Conservation (phyloP, 2,888 invertebrate genomes). For the Tortrix viridana region DNA sequence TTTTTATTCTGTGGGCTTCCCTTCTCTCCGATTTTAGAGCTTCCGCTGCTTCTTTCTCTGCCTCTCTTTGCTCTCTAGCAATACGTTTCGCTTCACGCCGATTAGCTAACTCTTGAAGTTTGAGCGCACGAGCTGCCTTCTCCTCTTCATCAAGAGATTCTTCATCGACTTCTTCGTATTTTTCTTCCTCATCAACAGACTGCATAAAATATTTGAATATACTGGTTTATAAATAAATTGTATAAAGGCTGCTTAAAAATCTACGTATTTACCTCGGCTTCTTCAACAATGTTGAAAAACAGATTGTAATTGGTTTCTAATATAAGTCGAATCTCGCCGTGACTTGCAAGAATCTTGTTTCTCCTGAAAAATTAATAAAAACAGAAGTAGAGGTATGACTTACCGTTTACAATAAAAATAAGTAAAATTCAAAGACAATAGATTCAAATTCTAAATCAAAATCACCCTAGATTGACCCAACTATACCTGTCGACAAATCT, state of each 20-base stretch:
- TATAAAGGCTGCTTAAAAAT: not conserved
- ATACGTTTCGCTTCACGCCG: conserved; percentile 59
- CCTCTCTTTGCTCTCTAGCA: conserved; percentile 58
- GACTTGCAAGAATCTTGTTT: conserved; percentile 74
- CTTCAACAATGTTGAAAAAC: conserved; percentile 86
- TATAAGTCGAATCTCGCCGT: conserved; percentile 82
- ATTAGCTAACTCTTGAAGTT: conserved; percentile 54
- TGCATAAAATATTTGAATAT: conserved; percentile 35
- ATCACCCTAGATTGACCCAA: no score
- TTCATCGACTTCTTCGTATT: conserved; percentile 73
- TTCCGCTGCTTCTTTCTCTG: conserved; percentile 57
- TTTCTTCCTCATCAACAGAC: conserved; percentile 63
- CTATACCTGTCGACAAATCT: conserved; percentile 79
- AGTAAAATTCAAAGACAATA: not conserved
- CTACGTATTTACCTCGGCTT: conserved; percentile 62
- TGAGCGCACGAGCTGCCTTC: conserved; percentile 61
- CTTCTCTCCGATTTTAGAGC: conserved; percentile 65
- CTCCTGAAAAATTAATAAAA: conserved; percentile 54
- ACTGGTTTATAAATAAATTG: not conserved
- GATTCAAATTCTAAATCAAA: no score
- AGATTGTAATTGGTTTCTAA: conserved; percentile 87
- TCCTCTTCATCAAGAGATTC: conserved; percentile 72
- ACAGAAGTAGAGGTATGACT: no score
- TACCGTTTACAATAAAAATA: conserved; percentile 3
- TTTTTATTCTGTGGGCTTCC: conserved; percentile 61